Base-by-base conservation (phyloP, 2,113 vertebrate genomes). In the Manacus vitellinus region DNA sequence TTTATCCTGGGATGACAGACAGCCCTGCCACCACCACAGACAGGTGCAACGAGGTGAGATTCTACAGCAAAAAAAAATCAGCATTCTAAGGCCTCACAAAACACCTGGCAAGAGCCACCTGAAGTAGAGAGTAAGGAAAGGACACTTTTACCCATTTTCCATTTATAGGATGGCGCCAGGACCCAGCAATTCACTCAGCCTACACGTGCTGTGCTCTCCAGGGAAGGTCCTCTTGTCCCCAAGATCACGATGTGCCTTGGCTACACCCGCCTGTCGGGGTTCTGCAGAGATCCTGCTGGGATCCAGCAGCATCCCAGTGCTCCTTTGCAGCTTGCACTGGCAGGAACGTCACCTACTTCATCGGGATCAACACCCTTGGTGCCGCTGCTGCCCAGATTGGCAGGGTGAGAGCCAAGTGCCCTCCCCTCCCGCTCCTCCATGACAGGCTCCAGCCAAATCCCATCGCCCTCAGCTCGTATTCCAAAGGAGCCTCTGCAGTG, bases 101-200 rank as follows among this genome's bases (percentile, higher is more conserved):
- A 8, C 41, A 19, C 28, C 31, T 9, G 37, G n/a, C 41, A 51
- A 31, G 54, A 76, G 22, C 24, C 80, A 18, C 44, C 7, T 11
- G 3, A 51, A 9, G 3, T 0, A 76, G 39, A 17, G 9, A 41
- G n/a, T 0, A 51, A 77, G 33, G 49, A 88, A 75, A 51, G 2
- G 22, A 47, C 3, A 4, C 47, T 27, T 90, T 97, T 97, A 97
- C 96, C 95, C 94, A 95, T 94, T 95, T 92, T 92, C 97, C 95
- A 97, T 95, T 59, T 95, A 96, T 67, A 52, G 63, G 55, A 2
- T 0, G n/a, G 83, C 75, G 17, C 83, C 9, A 3, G 78, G 77
- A 54, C 76, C 65, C 90, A 10, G 12, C 2, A 28, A 39, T 4
- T 62, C 23, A 1, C 84, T 51, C 85, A 77, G 89, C 59, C 83